A percentile compares a stretch with the other conserved stretches of the same genome.
Evolutionary conservation across 2,113 vertebrate species (phyloP).

Genomic region (Hemibagrus wyckioides): DNA sequence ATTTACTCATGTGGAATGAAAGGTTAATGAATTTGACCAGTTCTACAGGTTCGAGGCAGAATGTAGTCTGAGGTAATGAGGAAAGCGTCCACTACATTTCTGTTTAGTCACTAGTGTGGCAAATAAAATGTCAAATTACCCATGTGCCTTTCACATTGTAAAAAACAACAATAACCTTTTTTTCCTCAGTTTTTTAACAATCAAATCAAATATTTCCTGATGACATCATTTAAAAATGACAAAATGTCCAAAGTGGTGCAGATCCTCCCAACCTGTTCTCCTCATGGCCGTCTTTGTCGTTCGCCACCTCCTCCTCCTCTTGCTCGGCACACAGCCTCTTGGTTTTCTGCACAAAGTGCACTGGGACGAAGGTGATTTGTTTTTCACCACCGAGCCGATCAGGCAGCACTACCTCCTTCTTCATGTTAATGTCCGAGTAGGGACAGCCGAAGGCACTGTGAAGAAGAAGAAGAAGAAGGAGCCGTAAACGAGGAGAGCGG

Average conservation of each 20-base stretch:
- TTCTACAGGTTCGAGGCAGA: background rate
- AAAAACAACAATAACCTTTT: background rate
- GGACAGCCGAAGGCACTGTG: constrained; percentile 78
- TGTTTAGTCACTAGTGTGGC: background rate
- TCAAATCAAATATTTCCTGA: background rate
- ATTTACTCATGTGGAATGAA: constrained; percentile 13
- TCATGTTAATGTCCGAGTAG: constrained; percentile 77
- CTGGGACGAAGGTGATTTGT: constrained; percentile 66
- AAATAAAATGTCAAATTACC: no score
- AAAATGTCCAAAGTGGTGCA: background rate
- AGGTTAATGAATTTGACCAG: constrained; percentile 1
- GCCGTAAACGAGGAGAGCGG: background rate
- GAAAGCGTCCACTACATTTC: background rate
- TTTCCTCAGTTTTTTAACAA: no score
- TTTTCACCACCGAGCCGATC: constrained; percentile 73
- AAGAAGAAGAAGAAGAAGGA: background rate
- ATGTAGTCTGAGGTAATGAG: background rate
- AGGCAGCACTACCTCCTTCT: constrained; percentile 71
- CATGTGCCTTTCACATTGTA: background rate
- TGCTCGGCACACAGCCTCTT: constrained; percentile 54
- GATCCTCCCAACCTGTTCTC: constrained; percentile 55
- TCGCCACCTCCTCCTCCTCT: constrained; percentile 41
- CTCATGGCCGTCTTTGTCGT: constrained; percentile 44
- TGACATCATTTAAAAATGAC: background rate
- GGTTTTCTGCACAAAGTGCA: constrained; percentile 58